These are phyloP conservation scores for Pampusana beccarii DNA, from an alignment of 2,113 vertebrate genomes.

Conservation along the genomic window DNA sequence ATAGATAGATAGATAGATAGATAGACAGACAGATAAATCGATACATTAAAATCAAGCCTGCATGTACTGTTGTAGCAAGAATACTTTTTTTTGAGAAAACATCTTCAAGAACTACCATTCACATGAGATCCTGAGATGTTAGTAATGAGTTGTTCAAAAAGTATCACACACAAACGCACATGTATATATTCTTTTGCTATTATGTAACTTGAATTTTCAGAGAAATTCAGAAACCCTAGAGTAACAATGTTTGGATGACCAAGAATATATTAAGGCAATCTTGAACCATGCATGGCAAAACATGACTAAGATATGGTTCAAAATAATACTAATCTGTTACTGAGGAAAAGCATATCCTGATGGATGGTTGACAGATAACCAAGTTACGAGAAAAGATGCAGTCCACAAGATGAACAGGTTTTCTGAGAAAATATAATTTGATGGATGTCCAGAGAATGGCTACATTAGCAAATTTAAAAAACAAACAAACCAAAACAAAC, in stretches of 20 bases:
- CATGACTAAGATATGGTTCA: background rate
- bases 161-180: fast-evolving
- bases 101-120: background rate
- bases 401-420: background rate
- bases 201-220: background rate
- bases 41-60: background rate
- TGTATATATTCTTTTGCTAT: background rate
- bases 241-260: background rate
- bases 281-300: background rate
- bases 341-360: background rate
- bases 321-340: background rate
- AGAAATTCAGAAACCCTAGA: background rate
- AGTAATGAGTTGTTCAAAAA: background rate
- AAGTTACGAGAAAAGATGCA: background rate
- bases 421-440: background rate
- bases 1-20: too few species aligned
- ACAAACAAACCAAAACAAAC: too few species aligned
- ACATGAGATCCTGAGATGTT: background rate
- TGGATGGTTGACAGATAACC: background rate
- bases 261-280: background rate
- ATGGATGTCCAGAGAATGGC: background rate
- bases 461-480: background rate
- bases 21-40: too few species aligned
- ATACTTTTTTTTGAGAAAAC: background rate
- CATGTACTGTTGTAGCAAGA: background rate